These are phyloP conservation scores for Pachycephala philippinensis DNA, from an alignment of 2,113 vertebrate genomes.

Conservation along the genomic window DNA sequence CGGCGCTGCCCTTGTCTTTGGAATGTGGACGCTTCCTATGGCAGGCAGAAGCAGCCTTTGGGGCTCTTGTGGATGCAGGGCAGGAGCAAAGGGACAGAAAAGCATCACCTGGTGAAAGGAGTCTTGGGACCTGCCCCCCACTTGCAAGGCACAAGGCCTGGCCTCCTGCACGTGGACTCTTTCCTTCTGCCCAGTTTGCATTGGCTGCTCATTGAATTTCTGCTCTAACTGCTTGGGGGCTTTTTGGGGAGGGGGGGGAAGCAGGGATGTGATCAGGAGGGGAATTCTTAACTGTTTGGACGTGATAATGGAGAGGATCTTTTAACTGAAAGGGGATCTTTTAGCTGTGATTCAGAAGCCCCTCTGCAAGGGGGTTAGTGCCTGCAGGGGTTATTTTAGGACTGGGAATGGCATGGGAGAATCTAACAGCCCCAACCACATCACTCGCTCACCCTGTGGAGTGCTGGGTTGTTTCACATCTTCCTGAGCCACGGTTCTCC, in stretches of 20 bases:
- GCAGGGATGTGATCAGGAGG: accelerated
- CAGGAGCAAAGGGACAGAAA: background rate
- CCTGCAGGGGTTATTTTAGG: background rate
- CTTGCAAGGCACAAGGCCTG: background rate
- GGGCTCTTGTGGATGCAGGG: background rate
- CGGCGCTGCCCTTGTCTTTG: background rate
- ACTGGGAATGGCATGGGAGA: background rate
- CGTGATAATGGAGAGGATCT: background rate
- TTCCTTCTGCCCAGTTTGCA: accelerated
- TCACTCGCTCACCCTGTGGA: accelerated
- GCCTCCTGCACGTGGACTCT: background rate
- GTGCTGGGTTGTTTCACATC: background rate
- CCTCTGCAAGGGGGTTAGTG: background rate
- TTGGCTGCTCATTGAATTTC: background rate
- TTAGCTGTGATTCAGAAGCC: background rate
- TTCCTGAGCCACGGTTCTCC: background rate
- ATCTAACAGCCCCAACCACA: background rate
- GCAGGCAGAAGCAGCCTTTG: too few relatives aligned
- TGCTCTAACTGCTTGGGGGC: background rate
- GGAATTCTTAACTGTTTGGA: background rate
- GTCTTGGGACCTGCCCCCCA: background rate
- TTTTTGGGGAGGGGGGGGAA: background rate
- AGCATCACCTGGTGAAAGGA: background rate
- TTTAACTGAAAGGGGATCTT: background rate
- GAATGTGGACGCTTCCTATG: accelerated